Evolutionary conservation across 2,888 invertebrate species (phyloP), one percentile per base, ranked within the genome.

Genomic region (Synergus japonicus): DNA sequence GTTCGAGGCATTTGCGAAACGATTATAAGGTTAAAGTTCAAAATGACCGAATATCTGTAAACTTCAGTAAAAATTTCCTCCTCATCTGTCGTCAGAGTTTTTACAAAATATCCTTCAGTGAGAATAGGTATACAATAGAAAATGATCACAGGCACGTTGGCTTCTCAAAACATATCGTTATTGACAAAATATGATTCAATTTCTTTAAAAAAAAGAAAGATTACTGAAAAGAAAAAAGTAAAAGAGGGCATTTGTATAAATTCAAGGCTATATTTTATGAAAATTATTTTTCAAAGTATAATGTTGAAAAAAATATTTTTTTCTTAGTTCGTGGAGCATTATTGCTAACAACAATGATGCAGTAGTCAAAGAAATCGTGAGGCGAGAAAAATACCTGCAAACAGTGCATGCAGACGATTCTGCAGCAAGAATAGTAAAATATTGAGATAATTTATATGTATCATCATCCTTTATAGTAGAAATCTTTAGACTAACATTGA

Each of bases 211-310:
- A 60, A 22, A 60, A 60, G 5, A 60, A 18, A 60, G 15, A 60
- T 18, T 10, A n/a, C n/a, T n/a, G n/a, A n/a, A n/a, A n/a, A n/a
- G n/a, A n/a, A n/a, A n/a, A n/a, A n/a, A n/a, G n/a, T n/a, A n/a
- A n/a, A 18, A n/a, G n/a, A 58, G 5, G 41, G 7, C 12, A 41
- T 65, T 41, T 65, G n/a, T 29, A 65, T 65, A 41, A 41, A 41
- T 5, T n/a, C 4, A 43, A 65, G n/a, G 41, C 4, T 37, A 65
- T 4, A 49, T 29, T 15, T 69, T 69, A 69, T 46, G 46, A 49
- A 69, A 69, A 69, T 69, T 13, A 12, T 46, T 46, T 69, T 69
- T 69, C 46, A 69, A 12, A 49, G 49, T 49, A 69, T 29, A 69
- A 46, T 67, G 22, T 46, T 46, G 3, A 46, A 12, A 67, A 49